These are phyloP conservation scores for Ecliptopera silaceata DNA, from an alignment of 2,888 invertebrate species.

Conservation along the genomic window DNA sequence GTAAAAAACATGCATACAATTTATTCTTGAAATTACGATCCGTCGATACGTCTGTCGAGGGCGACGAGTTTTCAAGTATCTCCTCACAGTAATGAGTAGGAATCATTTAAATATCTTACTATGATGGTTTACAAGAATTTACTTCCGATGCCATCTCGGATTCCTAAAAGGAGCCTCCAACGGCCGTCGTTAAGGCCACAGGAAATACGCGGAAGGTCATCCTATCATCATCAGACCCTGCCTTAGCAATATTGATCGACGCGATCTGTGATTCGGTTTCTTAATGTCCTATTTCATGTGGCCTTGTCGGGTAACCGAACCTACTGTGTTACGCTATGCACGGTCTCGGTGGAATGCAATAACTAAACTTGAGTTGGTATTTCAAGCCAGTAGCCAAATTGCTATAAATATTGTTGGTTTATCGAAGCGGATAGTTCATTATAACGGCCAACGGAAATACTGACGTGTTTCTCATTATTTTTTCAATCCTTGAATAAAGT, in stretches of 20 bases:
- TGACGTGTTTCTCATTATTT: too few species aligned
- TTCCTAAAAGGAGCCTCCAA: slow-evolving; percentile 36
- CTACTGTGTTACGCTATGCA: background rate
- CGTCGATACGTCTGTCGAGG: too few species aligned
- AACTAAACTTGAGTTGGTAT: too few species aligned
- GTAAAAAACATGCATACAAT: too few species aligned
- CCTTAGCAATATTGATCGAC: slow-evolving; percentile 54
- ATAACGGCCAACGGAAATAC: too few species aligned
- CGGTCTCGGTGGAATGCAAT: background rate
- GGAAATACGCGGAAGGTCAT: slow-evolving; percentile 50
- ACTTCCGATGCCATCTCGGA: slow-evolving; percentile 18
- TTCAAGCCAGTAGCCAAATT: too few species aligned
- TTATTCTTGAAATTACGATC: too few species aligned
- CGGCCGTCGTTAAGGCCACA: slow-evolving; percentile 47
- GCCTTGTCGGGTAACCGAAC: slow-evolving; percentile 11
- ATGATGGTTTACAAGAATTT: slow-evolving; percentile 10
- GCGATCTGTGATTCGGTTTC: slow-evolving; percentile 45
- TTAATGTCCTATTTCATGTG: slow-evolving; percentile 38
- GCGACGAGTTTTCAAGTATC: too few species aligned
- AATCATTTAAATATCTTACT: slow-evolving; percentile 7
- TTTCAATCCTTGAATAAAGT: too few species aligned
- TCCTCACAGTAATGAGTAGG: background rate
- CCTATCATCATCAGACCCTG: slow-evolving; percentile 42
- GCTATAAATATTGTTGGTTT: too few species aligned
- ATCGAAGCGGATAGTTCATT: too few species aligned